phyloP scores from a whole-genome alignment of 2,797 vertebrate species.

The Phrynocephalus vlangalii region DNA sequence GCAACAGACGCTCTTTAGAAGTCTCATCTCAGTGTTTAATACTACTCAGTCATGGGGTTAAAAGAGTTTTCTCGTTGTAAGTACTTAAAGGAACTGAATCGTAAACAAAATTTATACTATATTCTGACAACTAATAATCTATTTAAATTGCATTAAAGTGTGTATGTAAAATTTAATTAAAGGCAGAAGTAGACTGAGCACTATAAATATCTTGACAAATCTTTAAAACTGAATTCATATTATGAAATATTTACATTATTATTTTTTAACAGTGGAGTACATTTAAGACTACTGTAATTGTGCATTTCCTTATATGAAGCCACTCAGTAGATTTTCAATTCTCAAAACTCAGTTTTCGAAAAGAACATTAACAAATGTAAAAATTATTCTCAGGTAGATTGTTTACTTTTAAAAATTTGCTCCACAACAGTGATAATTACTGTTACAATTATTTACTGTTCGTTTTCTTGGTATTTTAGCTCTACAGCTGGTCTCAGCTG shows the following conservation, averaged over 20 bases:
- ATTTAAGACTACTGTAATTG: constrained; percentile 59
- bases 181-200: constrained; percentile 77
- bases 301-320: constrained; percentile 55
- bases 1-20: constrained; percentile 74
- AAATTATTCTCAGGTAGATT: constrained; percentile 49
- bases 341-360: neutral
- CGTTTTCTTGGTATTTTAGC: constrained; percentile 31
- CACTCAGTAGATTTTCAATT: constrained; percentile 21
- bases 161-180: constrained; percentile 83
- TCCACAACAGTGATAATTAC: constrained; percentile 6
- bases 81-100: constrained; percentile 83
- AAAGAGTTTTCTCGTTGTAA: constrained; percentile 78
- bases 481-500: constrained; percentile 20
- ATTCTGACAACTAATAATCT: constrained; percentile 84
- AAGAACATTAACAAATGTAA: constrained; percentile 37
- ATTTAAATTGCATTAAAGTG: constrained; percentile 83
- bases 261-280: constrained; percentile 60
- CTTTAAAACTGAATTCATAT: constrained; percentile 74
- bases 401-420: constrained; percentile 55
- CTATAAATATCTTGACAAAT: constrained; percentile 80
- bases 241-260: constrained; percentile 76
- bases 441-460: constrained; percentile 47
- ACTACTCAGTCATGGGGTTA: constrained; percentile 77
- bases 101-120: constrained; percentile 85
- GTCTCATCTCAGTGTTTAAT: constrained; percentile 74